Conservation (phyloP, 2,888 invertebrate genomes). For the Laothoe populi region DNA sequence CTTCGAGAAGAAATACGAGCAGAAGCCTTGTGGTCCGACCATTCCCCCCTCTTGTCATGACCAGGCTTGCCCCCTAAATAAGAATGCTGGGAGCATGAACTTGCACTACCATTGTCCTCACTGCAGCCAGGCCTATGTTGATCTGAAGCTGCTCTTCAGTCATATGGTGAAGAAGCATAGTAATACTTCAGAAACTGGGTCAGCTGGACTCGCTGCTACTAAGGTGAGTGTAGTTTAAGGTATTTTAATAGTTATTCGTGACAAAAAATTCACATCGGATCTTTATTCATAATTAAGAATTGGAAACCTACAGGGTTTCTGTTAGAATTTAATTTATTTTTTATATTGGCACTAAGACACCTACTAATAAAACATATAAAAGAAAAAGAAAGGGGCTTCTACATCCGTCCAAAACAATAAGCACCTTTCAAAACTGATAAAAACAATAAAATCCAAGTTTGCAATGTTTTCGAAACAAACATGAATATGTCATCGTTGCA, state of each 20-base stretch:
- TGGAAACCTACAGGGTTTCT: too few species aligned
- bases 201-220: conserved; percentile 78
- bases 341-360: too few species aligned
- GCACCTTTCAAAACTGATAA: too few species aligned
- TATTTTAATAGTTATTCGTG: too few species aligned
- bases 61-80: conserved; percentile 78
- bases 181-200: conserved; percentile 68
- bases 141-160: conserved; percentile 74
- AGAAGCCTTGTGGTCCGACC: conserved; percentile 70
- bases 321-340: too few species aligned
- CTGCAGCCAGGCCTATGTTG: conserved; percentile 78
- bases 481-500: conserved; percentile 25
- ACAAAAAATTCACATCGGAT: too few species aligned
- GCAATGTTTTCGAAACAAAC: conserved; percentile 14
- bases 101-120: conserved; percentile 79
- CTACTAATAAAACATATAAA: too few species aligned
- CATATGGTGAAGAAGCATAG: conserved; percentile 81
- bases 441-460: not conserved
- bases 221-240: conserved; percentile 61
- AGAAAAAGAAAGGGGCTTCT: too few species aligned
- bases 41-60: conserved; percentile 86
- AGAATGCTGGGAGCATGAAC: conserved; percentile 77
- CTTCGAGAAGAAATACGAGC: conserved; percentile 72
- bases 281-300: too few species aligned
- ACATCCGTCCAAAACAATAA: too few species aligned